phyloP scores from a whole-genome alignment of 2,888 invertebrate genomes.

The Caenorhabditis doughertyi region DNA sequence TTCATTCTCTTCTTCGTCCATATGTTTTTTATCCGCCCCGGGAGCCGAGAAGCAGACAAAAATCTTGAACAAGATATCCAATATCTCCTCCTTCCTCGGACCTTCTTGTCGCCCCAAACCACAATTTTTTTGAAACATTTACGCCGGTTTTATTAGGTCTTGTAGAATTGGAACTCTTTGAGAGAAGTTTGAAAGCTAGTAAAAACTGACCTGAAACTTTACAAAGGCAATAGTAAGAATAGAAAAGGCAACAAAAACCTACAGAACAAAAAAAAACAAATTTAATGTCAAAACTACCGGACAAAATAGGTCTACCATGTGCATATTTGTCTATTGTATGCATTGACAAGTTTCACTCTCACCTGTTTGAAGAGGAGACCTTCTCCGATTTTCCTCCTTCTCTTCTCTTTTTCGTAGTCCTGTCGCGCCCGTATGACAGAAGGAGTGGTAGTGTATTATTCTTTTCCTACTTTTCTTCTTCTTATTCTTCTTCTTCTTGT shows the following conservation, averaged over 20 bases:
- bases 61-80: slow-evolving; percentile 55
- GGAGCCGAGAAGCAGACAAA: slow-evolving; percentile 32
- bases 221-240: too few relatives aligned
- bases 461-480: slow-evolving; percentile 23
- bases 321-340: slow-evolving; percentile 64
- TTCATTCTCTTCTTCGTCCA: slow-evolving; percentile 14
- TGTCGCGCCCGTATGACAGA: slow-evolving; percentile 25
- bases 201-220: neutral
- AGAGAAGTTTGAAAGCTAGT: slow-evolving; percentile 15
- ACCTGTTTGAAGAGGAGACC: slow-evolving; percentile 56
- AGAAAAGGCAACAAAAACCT: neutral
- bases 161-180: too few relatives aligned
- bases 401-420: neutral
- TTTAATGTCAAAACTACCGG: slow-evolving; percentile 3
- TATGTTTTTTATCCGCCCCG: slow-evolving; percentile 51
- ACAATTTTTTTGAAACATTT: too few relatives aligned
- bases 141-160: too few relatives aligned
- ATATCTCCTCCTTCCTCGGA: slow-evolving; percentile 30
- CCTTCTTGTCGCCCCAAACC: too few relatives aligned
- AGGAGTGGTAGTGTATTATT: slow-evolving; percentile 42
- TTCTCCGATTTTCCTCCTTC: slow-evolving; percentile 2
- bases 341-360: slow-evolving; percentile 61
- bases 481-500: neutral
- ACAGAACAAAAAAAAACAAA: neutral
- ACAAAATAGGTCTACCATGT: slow-evolving; percentile 67